Evolutionary conservation across 2,888 invertebrate genomes (phyloP).

Genomic region (Drosophila trichaetosa): DNA sequence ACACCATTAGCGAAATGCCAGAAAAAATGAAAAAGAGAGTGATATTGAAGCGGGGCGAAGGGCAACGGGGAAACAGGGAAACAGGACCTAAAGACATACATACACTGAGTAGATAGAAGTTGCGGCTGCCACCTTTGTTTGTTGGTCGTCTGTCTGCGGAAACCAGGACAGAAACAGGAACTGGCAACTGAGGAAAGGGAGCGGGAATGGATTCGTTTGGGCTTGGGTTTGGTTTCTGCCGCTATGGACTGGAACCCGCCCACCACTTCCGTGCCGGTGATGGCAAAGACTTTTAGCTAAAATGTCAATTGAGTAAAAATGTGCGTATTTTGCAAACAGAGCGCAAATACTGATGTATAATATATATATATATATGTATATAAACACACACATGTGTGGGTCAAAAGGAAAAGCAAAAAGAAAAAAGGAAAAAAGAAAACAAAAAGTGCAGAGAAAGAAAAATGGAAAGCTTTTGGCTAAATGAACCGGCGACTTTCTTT

Average conservation of each 20-base stretch:
- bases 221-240: slow-evolving; percentile 4
- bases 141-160: slow-evolving; percentile 43
- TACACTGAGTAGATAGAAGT: slow-evolving; percentile 23
- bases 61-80: not conserved
- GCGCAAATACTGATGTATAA: slow-evolving; percentile 51
- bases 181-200: slow-evolving; percentile 5
- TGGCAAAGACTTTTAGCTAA: slow-evolving; percentile 56
- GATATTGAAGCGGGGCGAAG: not conserved
- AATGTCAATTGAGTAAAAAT: slow-evolving; percentile 68
- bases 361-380: slow-evolving; percentile 9
- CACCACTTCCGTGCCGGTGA: slow-evolving; percentile 46
- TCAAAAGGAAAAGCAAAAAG: slow-evolving; percentile 19
- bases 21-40: slow-evolving; percentile 3
- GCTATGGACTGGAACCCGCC: slow-evolving; percentile 35
- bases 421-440: slow-evolving; percentile 11
- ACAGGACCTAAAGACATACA: slow-evolving; percentile 22
- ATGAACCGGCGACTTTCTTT: slow-evolving; percentile 37
- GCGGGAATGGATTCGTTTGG: slow-evolving; percentile 5
- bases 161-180: slow-evolving; percentile 23
- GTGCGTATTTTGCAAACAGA: slow-evolving; percentile 66
- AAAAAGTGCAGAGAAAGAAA: slow-evolving; percentile 18
- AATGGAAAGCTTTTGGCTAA: slow-evolving; percentile 58
- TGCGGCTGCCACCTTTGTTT: slow-evolving; percentile 50
- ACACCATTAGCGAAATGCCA: slow-evolving; percentile 64
- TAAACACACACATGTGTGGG: slow-evolving; percentile 19